Base-by-base conservation (phyloP, 2,888 invertebrate species). In the Pristionchus fissidentatus region DNA sequence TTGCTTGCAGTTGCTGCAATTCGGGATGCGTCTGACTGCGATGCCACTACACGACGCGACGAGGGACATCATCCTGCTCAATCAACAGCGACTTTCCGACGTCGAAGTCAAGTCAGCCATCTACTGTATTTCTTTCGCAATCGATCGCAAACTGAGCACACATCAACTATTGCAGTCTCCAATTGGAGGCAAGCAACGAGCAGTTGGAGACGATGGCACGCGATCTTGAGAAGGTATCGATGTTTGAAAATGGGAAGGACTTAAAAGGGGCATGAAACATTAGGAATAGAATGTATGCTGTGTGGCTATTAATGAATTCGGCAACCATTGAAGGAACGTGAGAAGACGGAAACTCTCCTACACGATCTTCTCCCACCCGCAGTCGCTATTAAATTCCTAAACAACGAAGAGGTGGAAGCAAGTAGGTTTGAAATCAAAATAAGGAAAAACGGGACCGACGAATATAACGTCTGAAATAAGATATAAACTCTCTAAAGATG, bases 301-400 rank as follows among this genome's bases (percentile, higher is more conserved):
- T 55, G n/a, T 4, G 8, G 1, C n/a, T 55, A n/a, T 13, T 7
- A 1, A 19, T 55, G 3, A 55, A 73, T 3, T 26, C 62, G 29
- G n/a, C 83, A 84, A 35, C 55, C 86, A 15, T 84, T 83, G 55
- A 10, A 73, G 41, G 92, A 92, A 84, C 93, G 92, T 81, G 85
- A 89, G 41, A 93, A 93, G 84, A 92, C 92, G 3, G 92, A 93
- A 83, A 89, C 90, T 19, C 86, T 93, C 7, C 87, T 93, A 38
- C 86, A 89, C 43, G 79, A 92, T 83, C 90, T 92, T 90, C 86
- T 92, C 78, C 92, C 92, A 3, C 83, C 84, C n/a, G 88, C 91
- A 55, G 90, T 93, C 0, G 92, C 92, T 19, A 83, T 87, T 29
- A 88, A 89, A 70, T 87, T 92, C 8, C 78, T 88, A 26, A 88